These are phyloP conservation scores for Daboia siamensis DNA, from an alignment of 2,113 vertebrate genomes.

Conservation along the genomic window DNA sequence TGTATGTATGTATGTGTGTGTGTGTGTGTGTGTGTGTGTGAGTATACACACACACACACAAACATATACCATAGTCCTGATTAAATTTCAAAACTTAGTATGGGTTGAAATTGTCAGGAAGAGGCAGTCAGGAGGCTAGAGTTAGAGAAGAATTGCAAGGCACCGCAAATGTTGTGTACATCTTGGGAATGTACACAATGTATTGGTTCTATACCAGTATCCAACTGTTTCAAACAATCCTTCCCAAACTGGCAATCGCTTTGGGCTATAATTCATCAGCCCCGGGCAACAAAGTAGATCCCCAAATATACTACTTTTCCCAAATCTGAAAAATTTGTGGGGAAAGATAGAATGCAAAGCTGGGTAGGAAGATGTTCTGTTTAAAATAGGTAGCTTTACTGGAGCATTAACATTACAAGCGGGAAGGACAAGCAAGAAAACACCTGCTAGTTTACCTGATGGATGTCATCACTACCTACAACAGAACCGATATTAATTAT, in stretches of 20 bases:
- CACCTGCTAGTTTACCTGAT: background rate
- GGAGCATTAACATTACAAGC: background rate
- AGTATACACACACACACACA: no score
- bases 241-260: background rate
- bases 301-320: background rate
- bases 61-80: background rate
- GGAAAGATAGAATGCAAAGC: background rate
- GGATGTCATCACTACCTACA: background rate
- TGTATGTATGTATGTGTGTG: no score
- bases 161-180: background rate
- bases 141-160: background rate
- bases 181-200: background rate
- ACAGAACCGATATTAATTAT: background rate
- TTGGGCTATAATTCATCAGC: background rate
- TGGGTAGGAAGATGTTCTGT: background rate
- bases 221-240: background rate
- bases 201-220: no score
- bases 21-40: no score
- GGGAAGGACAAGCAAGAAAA: background rate
- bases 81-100: background rate
- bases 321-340: background rate
- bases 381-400: background rate
- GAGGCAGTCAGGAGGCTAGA: background rate
- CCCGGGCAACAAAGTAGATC: background rate
- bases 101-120: background rate